Evolutionary conservation across 2,113 vertebrate genomes (phyloP).

Genomic region (Hystrix brachyura): DNA sequence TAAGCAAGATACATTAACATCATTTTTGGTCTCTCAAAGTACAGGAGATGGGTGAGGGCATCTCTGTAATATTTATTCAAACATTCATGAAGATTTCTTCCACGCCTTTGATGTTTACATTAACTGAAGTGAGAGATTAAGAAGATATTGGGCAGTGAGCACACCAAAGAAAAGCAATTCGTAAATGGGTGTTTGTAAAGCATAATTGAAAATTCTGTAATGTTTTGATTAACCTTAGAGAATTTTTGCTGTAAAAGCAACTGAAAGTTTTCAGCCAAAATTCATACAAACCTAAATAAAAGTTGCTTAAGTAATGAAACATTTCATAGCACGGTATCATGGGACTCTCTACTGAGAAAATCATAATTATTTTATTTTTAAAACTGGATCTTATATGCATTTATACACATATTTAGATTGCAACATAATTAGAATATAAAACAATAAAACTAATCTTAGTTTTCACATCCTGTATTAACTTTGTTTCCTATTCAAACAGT

Average conservation of each 20-base stretch:
- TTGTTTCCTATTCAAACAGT: background rate
- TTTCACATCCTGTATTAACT: background rate
- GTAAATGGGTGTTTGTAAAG: background rate
- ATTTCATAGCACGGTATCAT: background rate
- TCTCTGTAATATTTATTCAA: slow-evolving; percentile 34
- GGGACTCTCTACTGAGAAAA: background rate
- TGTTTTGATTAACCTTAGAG: background rate
- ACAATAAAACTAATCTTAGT: background rate
- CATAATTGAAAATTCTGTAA: background rate
- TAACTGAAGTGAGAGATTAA: background rate
- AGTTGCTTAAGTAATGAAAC: background rate
- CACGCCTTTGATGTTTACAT: background rate
- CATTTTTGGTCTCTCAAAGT: background rate
- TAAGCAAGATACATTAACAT: background rate
- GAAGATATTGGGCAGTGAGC: background rate
- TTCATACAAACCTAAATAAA: background rate
- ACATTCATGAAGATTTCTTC: background rate
- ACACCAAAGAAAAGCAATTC: background rate
- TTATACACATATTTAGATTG: background rate
- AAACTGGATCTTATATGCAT: background rate
- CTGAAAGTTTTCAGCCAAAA: background rate
- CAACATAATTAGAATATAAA: background rate
- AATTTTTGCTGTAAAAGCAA: background rate
- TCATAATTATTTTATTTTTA: background rate
- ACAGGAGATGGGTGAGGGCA: background rate